phyloP scores from a whole-genome alignment of 2,113 vertebrate genomes.

The Silurus meridionalis region DNA sequence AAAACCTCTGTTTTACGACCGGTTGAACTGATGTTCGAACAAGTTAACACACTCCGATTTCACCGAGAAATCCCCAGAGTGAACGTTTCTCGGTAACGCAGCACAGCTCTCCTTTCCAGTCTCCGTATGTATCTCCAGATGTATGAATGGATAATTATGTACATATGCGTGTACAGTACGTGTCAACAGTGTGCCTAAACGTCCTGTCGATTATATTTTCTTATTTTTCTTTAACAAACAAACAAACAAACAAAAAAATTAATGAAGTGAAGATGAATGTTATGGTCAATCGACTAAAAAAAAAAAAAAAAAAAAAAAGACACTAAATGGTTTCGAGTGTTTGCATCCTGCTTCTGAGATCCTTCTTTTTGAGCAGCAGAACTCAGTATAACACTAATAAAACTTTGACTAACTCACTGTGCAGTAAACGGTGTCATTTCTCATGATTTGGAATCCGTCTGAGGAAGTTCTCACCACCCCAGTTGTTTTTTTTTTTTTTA shows the following conservation, averaged over 20 bases:
- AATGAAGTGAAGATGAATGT: slow-evolving; percentile 77
- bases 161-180: slow-evolving; percentile 93
- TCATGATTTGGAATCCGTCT: neutral
- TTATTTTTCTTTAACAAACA: slow-evolving; percentile 79
- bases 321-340: slow-evolving; percentile 74
- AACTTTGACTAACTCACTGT: slow-evolving; percentile 76
- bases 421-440: slow-evolving; percentile 38
- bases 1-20: slow-evolving; percentile 28
- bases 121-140: slow-evolving; percentile 66
- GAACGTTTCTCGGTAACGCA: slow-evolving; percentile 46
- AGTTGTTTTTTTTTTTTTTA: too few relatives aligned
- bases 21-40: slow-evolving; percentile 26
- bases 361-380: slow-evolving; percentile 82
- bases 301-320: slow-evolving; percentile 80
- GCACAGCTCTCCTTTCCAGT: slow-evolving; percentile 52
- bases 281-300: slow-evolving; percentile 80
- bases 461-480: too few relatives aligned
- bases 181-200: slow-evolving; percentile 97
- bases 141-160: slow-evolving; percentile 84
- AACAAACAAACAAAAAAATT: slow-evolving; percentile 72
- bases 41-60: slow-evolving; percentile 44
- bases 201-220: slow-evolving; percentile 87
- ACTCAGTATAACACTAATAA: slow-evolving; percentile 97
- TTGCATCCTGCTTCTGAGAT: slow-evolving; percentile 85
- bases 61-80: slow-evolving; percentile 52